Evolutionary conservation across 2,888 invertebrate species (phyloP), one percentile per base, ranked within the genome.

Genomic region (Elegia similella): DNA sequence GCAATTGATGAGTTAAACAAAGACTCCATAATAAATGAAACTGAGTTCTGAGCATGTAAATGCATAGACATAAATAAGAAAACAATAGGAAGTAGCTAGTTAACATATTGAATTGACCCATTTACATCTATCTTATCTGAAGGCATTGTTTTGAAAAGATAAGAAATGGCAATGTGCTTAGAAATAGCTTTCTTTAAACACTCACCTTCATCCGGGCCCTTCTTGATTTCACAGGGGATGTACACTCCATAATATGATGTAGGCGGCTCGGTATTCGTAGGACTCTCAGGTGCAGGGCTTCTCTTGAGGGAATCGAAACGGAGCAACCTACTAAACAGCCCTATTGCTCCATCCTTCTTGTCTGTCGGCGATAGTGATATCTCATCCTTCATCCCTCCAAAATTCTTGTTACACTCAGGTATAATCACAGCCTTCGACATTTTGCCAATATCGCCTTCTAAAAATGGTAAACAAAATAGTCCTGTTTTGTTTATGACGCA

Each of bases 201-300:
- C 59, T 66, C 75, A 89, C 92, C 90, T 89, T 91, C 92, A 76
- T 92, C 92, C 2, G 88, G 86, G 42, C 88, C 91, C 69, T 89
- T 88, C 61, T 91, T 92, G 29, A 89, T 82, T 78, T 92, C 92
- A 66, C 89, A 91, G n/a, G 92, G 91, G 70, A 92, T 91, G 62
- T 89, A 92, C n/a, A 92, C 92, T 64, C 89, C 92, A 69, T 90
- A 92, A 62, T 86, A 92, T 0, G 78, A 87, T 3, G 71, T 72
- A 1, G 81, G 76, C 1, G 90, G 83, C 48, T 87, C 87, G 13
- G 72, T 64, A 10, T 69, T 62, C 38, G 80, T 77, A 3, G 88
- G 85, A 52, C 81, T 87, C 16, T 75, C 83, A 2, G 79, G 73
- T 8, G 66, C 57, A 68, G 60, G 78, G 38, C 62, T 76, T 61